Conservation (phyloP, 2,888 invertebrate genomes). For the Laothoe populi region DNA sequence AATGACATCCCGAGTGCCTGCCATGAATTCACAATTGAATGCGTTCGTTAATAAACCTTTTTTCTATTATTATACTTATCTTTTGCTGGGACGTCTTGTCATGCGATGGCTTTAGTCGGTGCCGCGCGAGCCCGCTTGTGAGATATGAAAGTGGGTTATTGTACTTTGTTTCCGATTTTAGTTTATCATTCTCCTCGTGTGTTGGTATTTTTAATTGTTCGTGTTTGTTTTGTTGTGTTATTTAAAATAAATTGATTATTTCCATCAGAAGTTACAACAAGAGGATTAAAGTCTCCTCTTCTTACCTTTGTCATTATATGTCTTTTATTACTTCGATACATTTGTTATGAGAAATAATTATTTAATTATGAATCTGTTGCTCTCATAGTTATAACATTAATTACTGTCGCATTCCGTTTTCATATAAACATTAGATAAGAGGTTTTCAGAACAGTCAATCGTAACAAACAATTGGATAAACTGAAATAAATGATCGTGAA, state of each 20-base stretch:
- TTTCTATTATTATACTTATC: conserved; percentile 53
- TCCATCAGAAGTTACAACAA: background rate
- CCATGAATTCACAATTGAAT: conserved; percentile 71
- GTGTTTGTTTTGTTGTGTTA: conserved; percentile 5
- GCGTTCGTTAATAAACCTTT: conserved; percentile 70
- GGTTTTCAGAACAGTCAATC: background rate
- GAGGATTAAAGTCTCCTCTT: background rate
- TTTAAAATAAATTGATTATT: background rate
- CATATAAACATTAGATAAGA: background rate
- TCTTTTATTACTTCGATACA: too few relatives aligned
- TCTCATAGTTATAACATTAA: too few relatives aligned
- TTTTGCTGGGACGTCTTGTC: conserved; percentile 48
- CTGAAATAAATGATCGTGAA: conserved; percentile 51
- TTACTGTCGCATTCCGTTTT: background rate
- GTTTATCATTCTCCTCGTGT: conserved; percentile 53
- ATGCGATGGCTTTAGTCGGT: conserved; percentile 56
- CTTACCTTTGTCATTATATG: background rate
- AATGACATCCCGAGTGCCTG: conserved; percentile 66
- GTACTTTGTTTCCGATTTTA: conserved; percentile 65
- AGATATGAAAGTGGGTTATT: conserved; percentile 65
- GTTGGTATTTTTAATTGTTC: conserved; percentile 31
- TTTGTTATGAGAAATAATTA: too few relatives aligned
- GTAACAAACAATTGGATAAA: conserved; percentile 8
- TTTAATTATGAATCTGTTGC: too few relatives aligned
- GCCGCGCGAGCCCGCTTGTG: conserved; percentile 45